Base-by-base conservation (phyloP, 1,140 invertebrate genomes). In the Drosophila varians region DNA sequence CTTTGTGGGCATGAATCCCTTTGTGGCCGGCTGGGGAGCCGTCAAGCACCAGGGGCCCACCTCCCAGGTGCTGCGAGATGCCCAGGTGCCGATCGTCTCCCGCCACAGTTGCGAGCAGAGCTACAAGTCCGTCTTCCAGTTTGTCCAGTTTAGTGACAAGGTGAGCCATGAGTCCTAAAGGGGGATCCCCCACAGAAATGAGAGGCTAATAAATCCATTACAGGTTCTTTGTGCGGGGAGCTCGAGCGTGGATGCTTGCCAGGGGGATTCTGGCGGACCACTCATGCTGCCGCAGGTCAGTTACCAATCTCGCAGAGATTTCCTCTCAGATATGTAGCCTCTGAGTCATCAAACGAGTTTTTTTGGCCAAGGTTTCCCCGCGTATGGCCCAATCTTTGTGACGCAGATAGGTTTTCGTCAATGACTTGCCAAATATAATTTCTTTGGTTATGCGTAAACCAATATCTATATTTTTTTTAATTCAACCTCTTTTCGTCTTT, bases 251-350 rank as follows among this genome's bases (percentile, higher is more conserved):
- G 97, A 97, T 87, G 94, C 96, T 21, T 98, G 96, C 86, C 95
- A 96, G 93, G 96, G 96, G 40, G 96, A 97, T 92, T 97, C 96
- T 51, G 96, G 96, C 14, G 96, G 96, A 45, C 90, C 90, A 45
- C 87, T 97, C 6, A 96, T 97, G 95, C 90, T 92, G 66, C 92
- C 92, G 7, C 77, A 90, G 84, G 89, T 90, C 64, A 80, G 80
- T 75, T 77, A 58, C 53, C 62, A 6, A n/a, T 45, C 8, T 51
- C 25, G 21, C 46, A 31, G n/a, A 38, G n/a, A 38, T 31, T 31
- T 31, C 28, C 28, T 31, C 28, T 31, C 9, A 31, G 9, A 11
- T 11, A 31, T 42, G 12, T 61, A 2, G 12, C 7, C 12, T 34
- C 38, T 72, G 64, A 71, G 3, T 78, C 79, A 83, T 43, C 18